phyloP scores from a whole-genome alignment of 2,888 invertebrate species.

The Eurytoma californica region DNA sequence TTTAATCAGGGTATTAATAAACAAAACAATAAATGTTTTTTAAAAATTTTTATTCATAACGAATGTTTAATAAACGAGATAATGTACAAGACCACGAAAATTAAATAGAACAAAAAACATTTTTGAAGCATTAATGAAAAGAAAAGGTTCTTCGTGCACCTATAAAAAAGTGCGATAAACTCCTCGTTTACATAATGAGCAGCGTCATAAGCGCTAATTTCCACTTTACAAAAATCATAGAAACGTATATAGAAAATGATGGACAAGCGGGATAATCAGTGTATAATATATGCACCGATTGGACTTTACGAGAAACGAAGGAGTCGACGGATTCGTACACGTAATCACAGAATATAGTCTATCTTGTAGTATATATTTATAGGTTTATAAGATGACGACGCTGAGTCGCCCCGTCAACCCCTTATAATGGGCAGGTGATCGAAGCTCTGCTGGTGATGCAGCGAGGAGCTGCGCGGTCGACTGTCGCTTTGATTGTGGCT shows the following conservation, averaged over 20 bases:
- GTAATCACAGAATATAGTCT: constrained; percentile 63
- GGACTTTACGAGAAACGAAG: constrained; percentile 24
- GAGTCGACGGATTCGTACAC: constrained; percentile 28
- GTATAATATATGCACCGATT: constrained; percentile 21
- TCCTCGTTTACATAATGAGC: background rate
- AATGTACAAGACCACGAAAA: constrained; percentile 46
- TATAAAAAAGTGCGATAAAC: constrained; percentile 39
- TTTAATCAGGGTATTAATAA: too few species aligned
- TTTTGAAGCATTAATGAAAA: constrained; percentile 1
- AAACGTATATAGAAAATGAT: background rate
- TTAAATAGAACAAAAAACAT: constrained; percentile 12
- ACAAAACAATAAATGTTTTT: constrained; percentile 17
- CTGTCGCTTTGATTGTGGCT: constrained; percentile 75
- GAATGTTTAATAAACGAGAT: constrained; percentile 38
- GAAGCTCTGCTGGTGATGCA: constrained; percentile 76
- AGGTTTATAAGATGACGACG: background rate
- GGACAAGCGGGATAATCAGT: background rate
- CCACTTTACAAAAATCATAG: background rate
- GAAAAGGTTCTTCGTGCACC: background rate
- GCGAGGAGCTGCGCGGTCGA: constrained; percentile 71
- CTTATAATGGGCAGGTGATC: constrained; percentile 87
- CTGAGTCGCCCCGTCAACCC: constrained; percentile 67
- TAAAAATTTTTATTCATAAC: constrained; percentile 52
- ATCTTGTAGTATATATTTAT: constrained; percentile 54
- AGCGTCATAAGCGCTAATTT: background rate